Evolutionary conservation across 1,140 invertebrate genomes (phyloP).

Genomic region (Pachypeltis micranthus): DNA sequence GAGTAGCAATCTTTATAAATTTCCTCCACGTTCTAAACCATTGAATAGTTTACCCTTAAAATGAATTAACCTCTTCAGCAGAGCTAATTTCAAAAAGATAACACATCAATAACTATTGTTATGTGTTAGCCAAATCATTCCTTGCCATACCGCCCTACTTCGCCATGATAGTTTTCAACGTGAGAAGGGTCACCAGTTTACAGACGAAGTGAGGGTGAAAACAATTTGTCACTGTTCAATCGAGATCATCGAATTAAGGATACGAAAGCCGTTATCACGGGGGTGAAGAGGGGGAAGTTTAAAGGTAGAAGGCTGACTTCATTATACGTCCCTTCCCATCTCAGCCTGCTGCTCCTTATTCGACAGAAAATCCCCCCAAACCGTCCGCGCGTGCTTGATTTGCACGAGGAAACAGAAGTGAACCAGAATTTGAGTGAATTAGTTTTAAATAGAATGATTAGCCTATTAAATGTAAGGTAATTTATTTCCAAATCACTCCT

Average conservation of each 20-base stretch:
- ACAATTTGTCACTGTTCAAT: neutral
- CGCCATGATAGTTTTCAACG: neutral
- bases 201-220: no score
- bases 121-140: neutral
- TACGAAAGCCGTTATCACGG: neutral
- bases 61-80: neutral
- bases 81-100: neutral
- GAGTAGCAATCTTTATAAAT: no score
- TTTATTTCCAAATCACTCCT: no score
- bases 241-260: neutral
- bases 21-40: no score
- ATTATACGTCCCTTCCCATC: neutral
- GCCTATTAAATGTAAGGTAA: no score
- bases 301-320: neutral
- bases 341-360: no score
- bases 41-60: no score
- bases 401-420: no score
- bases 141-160: neutral
- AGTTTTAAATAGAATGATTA: no score
- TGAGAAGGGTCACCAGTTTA: neutral
- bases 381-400: no score
- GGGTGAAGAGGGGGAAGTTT: neutral
- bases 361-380: no score
- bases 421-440: no score
- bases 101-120: neutral